Evolutionary conservation across 2,113 vertebrate genomes (phyloP), one percentile per base, ranked within the genome.

Genomic region (Serinus canaria): DNA sequence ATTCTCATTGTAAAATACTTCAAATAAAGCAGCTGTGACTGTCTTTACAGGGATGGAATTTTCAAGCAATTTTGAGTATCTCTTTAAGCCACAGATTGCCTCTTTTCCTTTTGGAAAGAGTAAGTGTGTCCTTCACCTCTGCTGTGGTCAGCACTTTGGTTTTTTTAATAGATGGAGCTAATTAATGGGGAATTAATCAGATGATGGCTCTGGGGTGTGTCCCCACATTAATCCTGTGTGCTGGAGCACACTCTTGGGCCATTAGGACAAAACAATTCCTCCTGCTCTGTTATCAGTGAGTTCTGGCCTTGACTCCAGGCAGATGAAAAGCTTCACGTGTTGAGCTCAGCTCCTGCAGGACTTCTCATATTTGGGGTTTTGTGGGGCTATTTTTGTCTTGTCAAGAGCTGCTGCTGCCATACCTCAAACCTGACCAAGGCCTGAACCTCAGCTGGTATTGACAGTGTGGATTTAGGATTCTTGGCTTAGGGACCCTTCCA

Each of bases 261-360:
- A 1, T 7, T 6, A 25, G 24, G 62, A 68, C 49, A 82, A 44
- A 78, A n/a, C 0, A 39, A 14, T 11, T 11, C 13, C 37, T 86
- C 55, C 35, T 87, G 2, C 28, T 64, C 62, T 35, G 27, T 44
- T 87, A 39, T 23, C 69, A 56, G 28, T 37, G 25, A 83, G 41
- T 66, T 79, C 62, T 60, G 90, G 52, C 90, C 93, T 95, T 92
- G 87, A 85, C 92, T 90, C 56, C 56, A 73, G 55, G 39, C 13
- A 30, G 41, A 79, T 84, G 89, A 47, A 78, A 83, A 75, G 8
- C 43, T 67, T 70, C 60, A 15, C 5, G n/a, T 72, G 47, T 59
- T 78, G 43, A 84, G 83, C 47, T 74, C 31, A 27, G 60, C 39
- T 66, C 60, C 59, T 81, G 87, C 43, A 64, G 74, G 13, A 92